phyloP scores from a whole-genome alignment of 2,888 invertebrate species.

The Melanophora roralis region DNA sequence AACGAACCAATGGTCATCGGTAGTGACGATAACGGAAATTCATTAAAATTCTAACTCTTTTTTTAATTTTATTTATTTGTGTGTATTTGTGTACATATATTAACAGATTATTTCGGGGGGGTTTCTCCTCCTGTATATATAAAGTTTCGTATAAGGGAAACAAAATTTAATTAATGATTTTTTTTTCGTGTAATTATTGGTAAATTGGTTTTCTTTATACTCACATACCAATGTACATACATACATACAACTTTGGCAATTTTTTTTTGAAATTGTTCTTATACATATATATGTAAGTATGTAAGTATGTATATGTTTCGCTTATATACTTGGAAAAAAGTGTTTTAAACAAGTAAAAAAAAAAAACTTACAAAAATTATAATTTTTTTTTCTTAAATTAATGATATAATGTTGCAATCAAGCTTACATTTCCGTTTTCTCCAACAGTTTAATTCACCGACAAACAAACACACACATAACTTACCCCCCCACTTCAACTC shows the following conservation, averaged over 20 bases:
- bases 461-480: neutral
- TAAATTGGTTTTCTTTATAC: slow-evolving; percentile 49
- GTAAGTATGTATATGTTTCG: neutral
- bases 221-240: neutral
- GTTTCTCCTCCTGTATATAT: neutral
- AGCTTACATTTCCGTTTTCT: slow-evolving; percentile 62
- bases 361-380: slow-evolving; percentile 31
- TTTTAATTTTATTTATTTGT: neutral
- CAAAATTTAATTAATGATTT: slow-evolving; percentile 56
- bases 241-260: neutral
- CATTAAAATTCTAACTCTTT: slow-evolving; percentile 44
- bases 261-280: neutral
- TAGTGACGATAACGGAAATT: slow-evolving; percentile 15
- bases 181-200: slow-evolving; percentile 51
- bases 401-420: slow-evolving; percentile 64
- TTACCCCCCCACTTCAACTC: slow-evolving; percentile 32
- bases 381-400: slow-evolving; percentile 54
- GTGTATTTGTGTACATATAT: no score
- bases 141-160: neutral
- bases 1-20: neutral
- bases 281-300: neutral
- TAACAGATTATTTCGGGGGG: neutral
- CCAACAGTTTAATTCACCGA: slow-evolving; percentile 40
- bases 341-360: neutral
- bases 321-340: slow-evolving; percentile 23